Base-by-base conservation (phyloP, 2,113 vertebrate species). In the Entelurus aequoreus region DNA sequence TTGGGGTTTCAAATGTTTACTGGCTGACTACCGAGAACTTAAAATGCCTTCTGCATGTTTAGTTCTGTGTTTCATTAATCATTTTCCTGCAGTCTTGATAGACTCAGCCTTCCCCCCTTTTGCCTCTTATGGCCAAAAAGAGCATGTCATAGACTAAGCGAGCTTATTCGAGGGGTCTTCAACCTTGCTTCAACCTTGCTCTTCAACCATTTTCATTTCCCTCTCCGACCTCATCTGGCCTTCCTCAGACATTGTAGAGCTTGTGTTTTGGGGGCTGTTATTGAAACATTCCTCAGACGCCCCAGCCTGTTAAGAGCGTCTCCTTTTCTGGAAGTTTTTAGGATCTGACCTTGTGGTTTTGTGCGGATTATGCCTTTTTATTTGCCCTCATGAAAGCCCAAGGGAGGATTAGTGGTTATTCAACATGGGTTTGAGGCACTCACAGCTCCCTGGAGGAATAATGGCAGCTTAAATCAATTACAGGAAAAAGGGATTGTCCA, bases 241-340 rank as follows among this genome's bases (percentile, higher is more conserved):
- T 5, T 55, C 55, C 9, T 8, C 56, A 11, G 49, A 59, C 62
- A 62, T 70, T 72, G 66, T 67, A 52, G 60, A 50, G 52, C 75
- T 68, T 48, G 38, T 68, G 69, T 64, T 75, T 13, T 1, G n/a
- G 38, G 14, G 42, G 54, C 74, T 65, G 66, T 73, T 72, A 69
- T 58, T 72, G 56, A 76, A 72, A 69, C 76, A 84, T 86, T 87
- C 81, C 84, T 19, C 28, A 21, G 68, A 69, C 50, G 52, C 69
- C 42, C 42, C 63, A 4, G 14, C 57, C 64, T 7, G n/a, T 59
- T 69, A 71, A 63, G 56, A 82, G 61, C 6, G 15, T 86, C 84
- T 87, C 87, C 87, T 86, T 88, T 87, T 87, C 76, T 87, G 87
- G 87, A 87, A 83, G 72, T 85, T 76, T 80, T 81, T 42, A n/a